Evolutionary conservation across 2,888 invertebrate genomes (phyloP), one percentile per base, ranked within the genome.

Genomic region (Tenthredo scrophulariae): DNA sequence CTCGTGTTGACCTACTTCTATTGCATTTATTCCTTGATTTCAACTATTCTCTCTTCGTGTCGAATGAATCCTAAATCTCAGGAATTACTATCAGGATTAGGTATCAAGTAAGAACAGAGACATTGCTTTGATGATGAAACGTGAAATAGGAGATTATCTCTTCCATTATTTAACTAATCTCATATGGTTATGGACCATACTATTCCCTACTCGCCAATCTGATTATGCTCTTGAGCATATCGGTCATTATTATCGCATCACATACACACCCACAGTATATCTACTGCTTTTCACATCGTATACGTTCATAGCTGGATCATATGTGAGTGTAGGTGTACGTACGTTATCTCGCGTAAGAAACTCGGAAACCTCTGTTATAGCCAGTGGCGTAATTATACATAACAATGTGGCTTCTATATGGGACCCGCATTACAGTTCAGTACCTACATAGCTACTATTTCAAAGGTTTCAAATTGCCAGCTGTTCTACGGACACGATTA

Each of bases 1-100:
- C 62, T 80, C 62, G 40, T 80, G 40, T 80, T 80, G 80, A 80
- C 80, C 80, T 40, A 80, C 37, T 80, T 80, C 62, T 80, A 80
- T 80, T 13, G 22, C 80, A 62, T 37, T 62, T 37, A 62, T 22
- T 80, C n/a, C 40, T 58, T 40, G 58, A 37, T 80, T 26, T 80
- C 58, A 62, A 26, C 40, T 58, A 10, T 80, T 80, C 3, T 62
- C 40, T 33, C 33, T 33, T 33, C 15, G 26, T 33, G 15, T 33
- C 13, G 33, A 33, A 9, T 22, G 2, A 33, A 33, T 18, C 26
- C 33, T 33, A 18, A 26, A 67, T 33, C 33, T 18, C 7, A 33
- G 5, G 33, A 18, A 67, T 67, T 6, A 33, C 18, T 33, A 13
- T 33, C 18, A 33, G 13, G 18, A 18, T 18, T 18, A 67, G 26